A percentile compares a stretch with the other conserved stretches of the same genome.
Conservation (phyloP, 2,113 vertebrate species). For the Epinephelus cyanopodus region DNA sequence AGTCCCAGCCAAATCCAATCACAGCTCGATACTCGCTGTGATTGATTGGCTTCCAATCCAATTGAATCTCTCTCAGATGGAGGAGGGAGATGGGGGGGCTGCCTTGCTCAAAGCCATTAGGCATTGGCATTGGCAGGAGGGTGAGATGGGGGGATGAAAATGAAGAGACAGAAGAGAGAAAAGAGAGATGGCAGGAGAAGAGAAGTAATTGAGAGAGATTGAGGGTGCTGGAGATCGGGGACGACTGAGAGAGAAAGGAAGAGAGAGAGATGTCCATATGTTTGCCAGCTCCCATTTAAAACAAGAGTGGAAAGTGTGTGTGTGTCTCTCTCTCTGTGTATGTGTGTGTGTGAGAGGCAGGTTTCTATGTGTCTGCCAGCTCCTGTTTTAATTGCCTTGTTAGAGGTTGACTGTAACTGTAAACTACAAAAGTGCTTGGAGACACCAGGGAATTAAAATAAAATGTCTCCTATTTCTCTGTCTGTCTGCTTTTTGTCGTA, state of each 20-base stretch:
- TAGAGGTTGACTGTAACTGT: constrained; percentile 65
- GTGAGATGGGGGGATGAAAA: neutral
- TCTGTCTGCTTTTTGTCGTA: constrained; percentile 1
- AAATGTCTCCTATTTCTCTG: constrained; percentile 41
- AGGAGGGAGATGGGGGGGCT: constrained; percentile 26
- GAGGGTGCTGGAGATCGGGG: constrained; percentile 41
- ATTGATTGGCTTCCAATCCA: constrained; percentile 83
- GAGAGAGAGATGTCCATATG: constrained; percentile 23
- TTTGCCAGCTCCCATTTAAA: constrained; percentile 43
- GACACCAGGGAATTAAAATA: constrained; percentile 37
- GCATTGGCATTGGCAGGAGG: constrained; percentile 63
- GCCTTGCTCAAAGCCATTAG: constrained; percentile 72
- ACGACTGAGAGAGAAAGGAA: constrained; percentile 19
- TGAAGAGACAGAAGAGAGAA: constrained; percentile 20
- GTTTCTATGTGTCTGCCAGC: constrained; percentile 48
- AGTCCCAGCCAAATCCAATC: constrained; percentile 80
- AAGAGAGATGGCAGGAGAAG: constrained; percentile 44
- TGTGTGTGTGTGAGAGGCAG: constrained; percentile 15
- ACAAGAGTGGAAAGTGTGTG: neutral
- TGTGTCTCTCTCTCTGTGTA: constrained; percentile 10
- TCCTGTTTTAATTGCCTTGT: constrained; percentile 68
- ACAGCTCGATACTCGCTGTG: constrained; percentile 76
- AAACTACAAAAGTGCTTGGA: constrained; percentile 48
- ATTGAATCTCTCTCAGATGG: constrained; percentile 75
- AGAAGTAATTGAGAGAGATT: constrained; percentile 66